phyloP scores from a whole-genome alignment of 2,888 invertebrate genomes.

The Melieria omissa region DNA sequence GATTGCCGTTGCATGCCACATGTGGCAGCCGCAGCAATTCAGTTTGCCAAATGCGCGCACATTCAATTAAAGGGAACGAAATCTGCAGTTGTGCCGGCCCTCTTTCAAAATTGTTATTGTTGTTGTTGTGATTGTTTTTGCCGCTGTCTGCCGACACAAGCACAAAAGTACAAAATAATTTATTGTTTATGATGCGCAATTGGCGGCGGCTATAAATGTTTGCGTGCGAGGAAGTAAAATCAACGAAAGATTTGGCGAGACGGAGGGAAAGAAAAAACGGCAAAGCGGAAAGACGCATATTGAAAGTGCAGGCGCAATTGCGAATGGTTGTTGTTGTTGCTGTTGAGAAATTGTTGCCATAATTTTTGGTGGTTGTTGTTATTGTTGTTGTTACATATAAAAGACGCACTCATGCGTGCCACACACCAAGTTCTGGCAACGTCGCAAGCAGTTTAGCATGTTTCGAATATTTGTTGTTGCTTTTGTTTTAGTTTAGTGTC shows the following conservation, averaged over 20 bases:
- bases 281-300: neutral
- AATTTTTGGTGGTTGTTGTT: too few relatives aligned
- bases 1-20: too few relatives aligned
- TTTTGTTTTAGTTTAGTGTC: too few relatives aligned
- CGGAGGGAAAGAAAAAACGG: too few relatives aligned
- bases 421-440: slow-evolving; percentile 18
- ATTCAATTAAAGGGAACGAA: slow-evolving; percentile 5
- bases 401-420: slow-evolving; percentile 18
- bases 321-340: neutral
- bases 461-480: too few relatives aligned
- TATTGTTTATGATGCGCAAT: slow-evolving; percentile 31
- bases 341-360: too few relatives aligned
- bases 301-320: slow-evolving; percentile 23
- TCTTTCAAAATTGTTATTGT: slow-evolving; percentile 7
- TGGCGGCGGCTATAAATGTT: slow-evolving; percentile 7
- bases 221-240: neutral
- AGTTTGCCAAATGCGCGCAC: neutral
- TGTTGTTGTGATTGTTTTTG: slow-evolving; percentile 17
- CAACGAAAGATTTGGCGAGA: neutral
- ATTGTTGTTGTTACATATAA: slow-evolving; percentile 2
- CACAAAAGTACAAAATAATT: slow-evolving; percentile 30
- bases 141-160: slow-evolving; percentile 7
- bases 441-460: too few relatives aligned
- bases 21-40: neutral
- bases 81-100: neutral